Percentiles rank a stretch among this genome's conserved stretches.
These are phyloP conservation scores for Sphaeramia orbicularis DNA, from an alignment of 2,797 vertebrate species.

Conservation along the genomic window DNA sequence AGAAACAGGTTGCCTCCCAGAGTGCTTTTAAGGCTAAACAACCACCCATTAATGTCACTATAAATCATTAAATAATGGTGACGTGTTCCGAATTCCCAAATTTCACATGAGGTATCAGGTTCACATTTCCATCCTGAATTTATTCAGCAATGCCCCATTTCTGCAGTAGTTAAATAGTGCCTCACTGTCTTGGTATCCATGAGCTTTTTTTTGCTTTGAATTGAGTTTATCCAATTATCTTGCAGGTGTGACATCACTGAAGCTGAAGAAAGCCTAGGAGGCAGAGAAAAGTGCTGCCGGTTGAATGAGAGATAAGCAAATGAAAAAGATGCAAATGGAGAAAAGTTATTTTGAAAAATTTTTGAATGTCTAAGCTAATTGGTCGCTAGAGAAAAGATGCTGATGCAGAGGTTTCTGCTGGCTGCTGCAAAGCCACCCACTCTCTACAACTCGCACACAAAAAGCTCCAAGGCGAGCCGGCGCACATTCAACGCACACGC, in stretches of 20 bases:
- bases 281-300: conserved; percentile 65
- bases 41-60: conserved; percentile 32
- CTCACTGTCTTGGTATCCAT: conserved; percentile 59
- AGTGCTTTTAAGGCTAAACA: conserved; percentile 34
- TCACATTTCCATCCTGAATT: conserved; percentile 40
- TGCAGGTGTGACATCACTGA: conserved; percentile 80
- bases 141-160: conserved; percentile 52
- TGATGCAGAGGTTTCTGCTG: conserved; percentile 67
- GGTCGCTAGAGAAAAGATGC: conserved; percentile 78
- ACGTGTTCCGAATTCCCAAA: conserved; percentile 28
- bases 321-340: conserved; percentile 82
- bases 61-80: conserved; percentile 52
- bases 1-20: conserved; percentile 1
- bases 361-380: conserved; percentile 75
- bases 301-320: conserved; percentile 80
- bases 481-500: conserved; percentile 9
- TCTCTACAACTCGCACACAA: conserved; percentile 45
- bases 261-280: conserved; percentile 72
- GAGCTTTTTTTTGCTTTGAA: conserved; percentile 67
- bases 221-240: conserved; percentile 81
- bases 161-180: conserved; percentile 58
- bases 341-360: conserved; percentile 73
- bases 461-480: conserved; percentile 50
- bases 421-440: conserved; percentile 69
- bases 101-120: conserved; percentile 36